A percentile compares a stretch with the other conserved stretches of the same genome.
phyloP scores from a whole-genome alignment of 2,797 vertebrate genomes.

The Cuniculus paca region DNA sequence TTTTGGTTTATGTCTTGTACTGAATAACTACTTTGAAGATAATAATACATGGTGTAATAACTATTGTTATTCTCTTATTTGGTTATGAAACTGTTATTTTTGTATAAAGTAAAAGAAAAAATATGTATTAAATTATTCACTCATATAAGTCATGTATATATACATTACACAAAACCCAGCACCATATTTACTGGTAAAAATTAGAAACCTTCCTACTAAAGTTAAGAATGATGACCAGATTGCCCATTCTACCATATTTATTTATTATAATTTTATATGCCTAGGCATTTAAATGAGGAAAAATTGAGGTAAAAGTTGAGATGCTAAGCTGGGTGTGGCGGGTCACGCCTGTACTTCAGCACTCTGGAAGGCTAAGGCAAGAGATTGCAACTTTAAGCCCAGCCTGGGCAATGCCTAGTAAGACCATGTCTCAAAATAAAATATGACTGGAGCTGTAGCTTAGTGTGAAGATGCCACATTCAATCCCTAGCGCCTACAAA shows the following conservation, averaged over 20 bases:
- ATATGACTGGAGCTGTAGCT: neutral
- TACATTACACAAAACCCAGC: neutral
- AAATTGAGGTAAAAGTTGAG: neutral
- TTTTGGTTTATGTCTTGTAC: neutral
- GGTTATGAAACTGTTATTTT: neutral
- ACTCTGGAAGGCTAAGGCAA: neutral
- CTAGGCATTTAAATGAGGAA: neutral
- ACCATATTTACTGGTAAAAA: neutral
- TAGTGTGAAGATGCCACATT: neutral
- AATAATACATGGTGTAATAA: neutral
- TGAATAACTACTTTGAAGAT: neutral
- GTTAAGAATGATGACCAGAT: neutral
- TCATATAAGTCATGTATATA: neutral
- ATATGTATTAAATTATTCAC: neutral
- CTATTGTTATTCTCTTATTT: neutral
- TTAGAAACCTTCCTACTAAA: neutral
- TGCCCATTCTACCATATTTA: neutral
- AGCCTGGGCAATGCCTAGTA: neutral
- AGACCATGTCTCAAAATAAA: neutral
- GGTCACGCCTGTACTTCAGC: neutral
- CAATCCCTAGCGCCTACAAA: neutral
- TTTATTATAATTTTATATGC: neutral
- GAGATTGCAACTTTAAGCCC: neutral
- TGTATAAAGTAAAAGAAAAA: neutral
- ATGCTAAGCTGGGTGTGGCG: neutral